Base-by-base conservation (phyloP, 2,888 invertebrate species). In the Brachycybe producta region DNA sequence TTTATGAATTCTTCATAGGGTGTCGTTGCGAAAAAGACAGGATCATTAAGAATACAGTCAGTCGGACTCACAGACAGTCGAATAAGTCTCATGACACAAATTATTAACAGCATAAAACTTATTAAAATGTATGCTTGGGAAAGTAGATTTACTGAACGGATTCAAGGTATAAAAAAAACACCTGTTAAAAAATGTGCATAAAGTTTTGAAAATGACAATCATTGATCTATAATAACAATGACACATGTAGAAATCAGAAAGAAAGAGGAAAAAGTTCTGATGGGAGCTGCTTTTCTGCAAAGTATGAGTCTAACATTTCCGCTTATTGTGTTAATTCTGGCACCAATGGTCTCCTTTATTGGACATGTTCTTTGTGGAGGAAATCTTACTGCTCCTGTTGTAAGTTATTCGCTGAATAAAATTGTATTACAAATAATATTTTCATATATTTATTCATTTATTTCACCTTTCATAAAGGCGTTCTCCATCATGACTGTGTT, bases 341-440 rank as follows among this genome's bases (percentile, higher is more conserved):
- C 76, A 1, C 70, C 74, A n/a, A 74, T 77, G 53, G 63, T 75
- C 39, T 76, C 75, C 0, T 75, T 78, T 59, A 63, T 76, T 19
- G 69, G 72, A 15, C 74, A 76, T 55, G 69, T 76, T 15, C 64
- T 69, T 7, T 64, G 70, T 21, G 75, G 75, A 43, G 66, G 72
- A 61, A 70, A 72, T 60, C 69, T 79, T n/a, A 70, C 72, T n/a
- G 72, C 76, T 5, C 70, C 76, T 13, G 73, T 76, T 70, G 79
- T 78, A 67, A 59, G 19, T 13, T 39, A 21, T 2, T n/a, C n/a
- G 7, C 24, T n/a, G 3, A 2, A 27, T 15, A 27, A 41, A 27
- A 41, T 5, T 5, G 2, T 11, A 5, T 39, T 3, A 7, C 2
- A 32, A 5, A 30, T 28, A 19, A 41, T 21, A 8, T 32, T n/a